Base-by-base conservation (phyloP, 2,113 vertebrate genomes). In the Urocitellus parryii region DNA sequence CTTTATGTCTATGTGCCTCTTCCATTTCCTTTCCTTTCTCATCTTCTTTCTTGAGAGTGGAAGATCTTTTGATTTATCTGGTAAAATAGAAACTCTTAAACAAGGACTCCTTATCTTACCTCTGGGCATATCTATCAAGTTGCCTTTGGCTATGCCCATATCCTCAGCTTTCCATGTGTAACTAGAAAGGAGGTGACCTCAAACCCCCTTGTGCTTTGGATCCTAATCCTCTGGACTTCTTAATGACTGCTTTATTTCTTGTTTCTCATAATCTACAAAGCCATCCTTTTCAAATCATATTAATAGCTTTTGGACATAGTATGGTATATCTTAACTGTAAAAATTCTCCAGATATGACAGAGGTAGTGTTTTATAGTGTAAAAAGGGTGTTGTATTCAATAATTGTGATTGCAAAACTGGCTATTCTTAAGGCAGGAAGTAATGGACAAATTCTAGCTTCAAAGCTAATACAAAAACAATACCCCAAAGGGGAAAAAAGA, bases 331-430 rank as follows among this genome's bases (percentile, higher is more conserved):
- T 48, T 89, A 80, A 68, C 42, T 45, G 5, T 90, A 80, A 25
- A 81, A 88, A 70, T 22, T 87, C 56, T 58, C 56, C 56, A 22
- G 22, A 58, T 58, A 37, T 94, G 74, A 68, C 39, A 92, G 68
- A 51, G 6, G 8, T 25, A 29, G 13, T 73, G 34, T 86, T 78
- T 89, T 94, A 83, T 79, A 90, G 17, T 45, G 11, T 89, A 76
- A 58, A 78, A 81, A 92, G 4, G 34, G 53, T 90, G 56, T 84
- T 90, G 61, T 87, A 27, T 67, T 8, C 56, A 77, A 73, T 68
- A 83, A 72, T 17, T 72, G 7, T 86, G 58, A 74, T 56, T 84
- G 20, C 42, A 94, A 96, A 96, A 63, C n/a, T 42, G 65, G 61
- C 56, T 90, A 5, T 78, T 85, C 37, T 96, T 76, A 27, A 32